Evolutionary conservation across 2,888 invertebrate species (phyloP).

Genomic region (Osmoderma eremita): DNA sequence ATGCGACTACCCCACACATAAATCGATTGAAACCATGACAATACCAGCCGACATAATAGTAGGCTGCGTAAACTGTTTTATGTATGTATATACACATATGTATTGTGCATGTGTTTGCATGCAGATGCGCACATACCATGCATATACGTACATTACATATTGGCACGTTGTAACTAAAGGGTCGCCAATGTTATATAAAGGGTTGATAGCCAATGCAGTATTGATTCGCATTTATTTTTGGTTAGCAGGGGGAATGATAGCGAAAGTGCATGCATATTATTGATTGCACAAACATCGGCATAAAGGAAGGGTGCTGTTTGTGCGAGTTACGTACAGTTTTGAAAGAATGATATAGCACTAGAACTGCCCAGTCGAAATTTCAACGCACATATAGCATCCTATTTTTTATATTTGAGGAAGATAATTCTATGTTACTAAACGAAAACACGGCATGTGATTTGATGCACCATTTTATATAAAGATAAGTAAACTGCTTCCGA

Average conservation of each 20-base stretch:
- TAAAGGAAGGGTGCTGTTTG: constrained; percentile 20
- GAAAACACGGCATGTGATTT: too few species aligned
- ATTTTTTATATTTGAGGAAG: too few species aligned
- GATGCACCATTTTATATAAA: too few species aligned
- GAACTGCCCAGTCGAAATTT: too few species aligned
- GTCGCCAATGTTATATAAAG: constrained; percentile 32
- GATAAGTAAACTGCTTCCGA: too few species aligned
- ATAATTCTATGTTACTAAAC: too few species aligned
- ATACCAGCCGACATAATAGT: constrained; percentile 25
- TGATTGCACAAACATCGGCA: constrained; percentile 36
- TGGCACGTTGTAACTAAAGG: not conserved
- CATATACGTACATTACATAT: constrained; percentile 4
- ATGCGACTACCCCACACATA: constrained; percentile 13
- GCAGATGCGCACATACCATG: constrained; percentile 3
- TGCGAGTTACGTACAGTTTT: constrained; percentile 3
- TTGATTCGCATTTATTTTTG: constrained; percentile 40
- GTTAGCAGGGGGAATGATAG: constrained; percentile 39
- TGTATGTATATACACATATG: constrained; percentile 10
- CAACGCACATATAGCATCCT: too few species aligned
- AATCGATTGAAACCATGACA: constrained; percentile 29
- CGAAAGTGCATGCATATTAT: constrained; percentile 42
- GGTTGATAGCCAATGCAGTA: constrained; percentile 39
- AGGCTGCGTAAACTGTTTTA: constrained; percentile 22
- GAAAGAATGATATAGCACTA: too few species aligned
- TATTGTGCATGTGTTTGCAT: constrained; percentile 7